A percentile compares a stretch with the other conserved stretches of the same genome.
Evolutionary conservation across 2,888 invertebrate genomes (phyloP).

Genomic region (Azorinus chamasolen): DNA sequence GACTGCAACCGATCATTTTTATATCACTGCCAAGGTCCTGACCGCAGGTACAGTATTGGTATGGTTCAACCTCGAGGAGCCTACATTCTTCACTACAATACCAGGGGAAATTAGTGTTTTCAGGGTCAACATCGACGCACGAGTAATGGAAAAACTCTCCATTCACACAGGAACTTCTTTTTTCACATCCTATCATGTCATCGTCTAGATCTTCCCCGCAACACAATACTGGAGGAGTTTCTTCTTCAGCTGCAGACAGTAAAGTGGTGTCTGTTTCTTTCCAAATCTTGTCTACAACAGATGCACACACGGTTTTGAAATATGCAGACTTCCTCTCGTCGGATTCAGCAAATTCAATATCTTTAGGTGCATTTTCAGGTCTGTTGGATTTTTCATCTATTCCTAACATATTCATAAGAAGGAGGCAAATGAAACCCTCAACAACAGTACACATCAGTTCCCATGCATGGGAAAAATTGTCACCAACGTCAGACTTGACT

Average conservation of each 20-base stretch:
- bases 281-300: slow-evolving; percentile 26
- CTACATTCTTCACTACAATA: slow-evolving; percentile 37
- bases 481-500: slow-evolving; percentile 49
- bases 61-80: slow-evolving; percentile 1
- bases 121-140: slow-evolving; percentile 25
- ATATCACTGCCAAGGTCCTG: slow-evolving; percentile 40
- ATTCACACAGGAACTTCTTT: slow-evolving; percentile 13
- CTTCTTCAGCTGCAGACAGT: slow-evolving; percentile 2
- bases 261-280: slow-evolving; percentile 28
- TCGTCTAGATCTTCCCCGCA: slow-evolving; percentile 31
- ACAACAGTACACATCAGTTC: slow-evolving; percentile 46
- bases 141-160: slow-evolving; percentile 50
- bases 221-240: slow-evolving; percentile 11
- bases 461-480: slow-evolving; percentile 60
- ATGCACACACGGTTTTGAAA: slow-evolving; percentile 13
- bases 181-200: slow-evolving; percentile 30
- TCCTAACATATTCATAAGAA: slow-evolving; percentile 1
- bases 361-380: slow-evolving; percentile 24
- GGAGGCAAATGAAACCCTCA: slow-evolving; percentile 26
- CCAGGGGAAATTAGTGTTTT: slow-evolving; percentile 16
- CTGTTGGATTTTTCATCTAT: slow-evolving; percentile 3
- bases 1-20: slow-evolving; percentile 56
- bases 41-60: slow-evolving; percentile 44
- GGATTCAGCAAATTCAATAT: slow-evolving; percentile 16
- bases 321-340: slow-evolving; percentile 19